Base-by-base conservation (phyloP, 2,888 invertebrate species). In the Allacma fusca region DNA sequence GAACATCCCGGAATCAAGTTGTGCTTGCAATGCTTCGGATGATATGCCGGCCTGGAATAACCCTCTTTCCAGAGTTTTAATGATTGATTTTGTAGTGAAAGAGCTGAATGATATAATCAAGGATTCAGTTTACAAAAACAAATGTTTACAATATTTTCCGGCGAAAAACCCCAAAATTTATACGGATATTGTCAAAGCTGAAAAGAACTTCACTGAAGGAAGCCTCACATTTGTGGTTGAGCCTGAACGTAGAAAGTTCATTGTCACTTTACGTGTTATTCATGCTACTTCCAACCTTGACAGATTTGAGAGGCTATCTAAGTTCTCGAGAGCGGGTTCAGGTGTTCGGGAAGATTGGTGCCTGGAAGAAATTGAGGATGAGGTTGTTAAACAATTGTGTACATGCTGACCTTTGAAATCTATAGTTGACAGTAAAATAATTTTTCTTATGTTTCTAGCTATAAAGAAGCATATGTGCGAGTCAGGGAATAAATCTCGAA, bases 301-400 rank as follows among this genome's bases (percentile, higher is more conserved):
- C 19, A 13, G 50, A 50, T 16, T 50, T n/a, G 50, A 50, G n/a
- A 13, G 50, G 2, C 50, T 50, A 2, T 19, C 50, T 1, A 16
- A 13, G 1, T 50, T 50, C 16, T 9, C 50, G 16, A 50, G 50
- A 16, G 50, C 2, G 16, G 19, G 50, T 34, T 4, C 4, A 34
- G 70, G 57, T 50, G 13, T 12, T n/a, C 69, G 59, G 50, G 71
- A 69, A 23, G 69, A 76, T 21, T 29, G 29, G 24, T 77, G 77
- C 28, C 23, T 64, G 23, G 29, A 29, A 21, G 70, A 21, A 13
- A 70, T 62, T 21, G n/a, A 29, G 19, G 72, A 77, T 26, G 62
- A 71, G 43, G 7, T 21, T 26, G 59, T 71, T 57, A 71, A 72
- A 50, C 24, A 62, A 26, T 65, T 77, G 28, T 77, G 77, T 40